Percentiles rank a stretch among this genome's conserved stretches.
These are phyloP conservation scores for Miichthys miiuy DNA, from an alignment of 2,797 vertebrate genomes.

Conservation along the genomic window DNA sequence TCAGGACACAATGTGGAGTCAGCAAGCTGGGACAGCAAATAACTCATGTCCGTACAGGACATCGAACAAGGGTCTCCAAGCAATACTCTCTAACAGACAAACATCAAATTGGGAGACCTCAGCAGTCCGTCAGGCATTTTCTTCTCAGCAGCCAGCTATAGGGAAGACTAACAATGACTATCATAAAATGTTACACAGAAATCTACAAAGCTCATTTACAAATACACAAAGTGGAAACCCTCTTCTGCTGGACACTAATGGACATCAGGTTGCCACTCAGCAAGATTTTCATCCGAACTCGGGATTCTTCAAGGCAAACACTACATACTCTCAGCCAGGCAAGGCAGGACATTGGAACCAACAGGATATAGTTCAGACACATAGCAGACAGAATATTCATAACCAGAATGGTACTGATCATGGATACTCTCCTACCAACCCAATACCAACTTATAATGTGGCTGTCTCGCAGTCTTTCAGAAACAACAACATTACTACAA, in stretches of 20 bases:
- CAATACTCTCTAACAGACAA: background rate
- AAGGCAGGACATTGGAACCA: slow-evolving; percentile 3
- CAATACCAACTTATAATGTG: background rate
- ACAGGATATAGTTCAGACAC: background rate
- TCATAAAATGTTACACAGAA: fast-evolving
- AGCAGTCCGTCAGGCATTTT: slow-evolving; percentile 5
- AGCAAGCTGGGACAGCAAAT: slow-evolving; percentile 5
- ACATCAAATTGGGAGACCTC: slow-evolving; percentile 20
- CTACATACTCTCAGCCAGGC: background rate
- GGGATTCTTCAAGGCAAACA: slow-evolving; percentile 8
- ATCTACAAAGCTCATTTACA: background rate
- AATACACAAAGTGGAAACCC: slow-evolving; percentile 20
- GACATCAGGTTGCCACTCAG: background rate
- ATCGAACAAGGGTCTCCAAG: background rate
- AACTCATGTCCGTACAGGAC: background rate
- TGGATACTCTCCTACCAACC: background rate
- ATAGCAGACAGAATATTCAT: background rate
- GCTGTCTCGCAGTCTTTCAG: background rate
- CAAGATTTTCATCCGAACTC: slow-evolving; percentile 10
- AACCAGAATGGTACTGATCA: background rate
- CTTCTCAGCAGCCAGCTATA: background rate
- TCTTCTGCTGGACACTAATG: background rate
- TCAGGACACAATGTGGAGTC: background rate
- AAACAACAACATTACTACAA: background rate
- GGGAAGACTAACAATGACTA: fast-evolving